A percentile compares a stretch with the other conserved stretches of the same genome.
Evolutionary conservation across 2,888 invertebrate species (phyloP).

Genomic region (Tholera decimalis): DNA sequence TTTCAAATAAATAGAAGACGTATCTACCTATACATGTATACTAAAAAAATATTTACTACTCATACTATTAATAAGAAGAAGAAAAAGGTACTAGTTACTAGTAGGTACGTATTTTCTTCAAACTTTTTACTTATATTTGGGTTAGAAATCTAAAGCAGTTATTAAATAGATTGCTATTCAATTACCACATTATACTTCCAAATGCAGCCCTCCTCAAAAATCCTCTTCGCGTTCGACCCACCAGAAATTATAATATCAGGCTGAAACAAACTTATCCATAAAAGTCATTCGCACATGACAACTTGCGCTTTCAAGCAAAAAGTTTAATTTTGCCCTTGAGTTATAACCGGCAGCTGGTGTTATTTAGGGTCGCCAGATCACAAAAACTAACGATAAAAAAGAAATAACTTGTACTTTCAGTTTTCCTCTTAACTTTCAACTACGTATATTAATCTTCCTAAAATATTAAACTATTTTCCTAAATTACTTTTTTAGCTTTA

Average conservation of each 20-base stretch:
- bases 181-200: neutral
- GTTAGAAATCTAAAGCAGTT: no score
- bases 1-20: no score
- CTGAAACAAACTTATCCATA: constrained; percentile 75
- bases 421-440: neutral
- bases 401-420: neutral
- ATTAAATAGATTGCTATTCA: neutral
- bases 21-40: no score
- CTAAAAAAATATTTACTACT: no score
- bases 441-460: neutral
- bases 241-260: constrained; percentile 59
- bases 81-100: no score
- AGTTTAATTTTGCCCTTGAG: constrained; percentile 85
- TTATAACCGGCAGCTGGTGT: constrained; percentile 79
- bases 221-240: neutral
- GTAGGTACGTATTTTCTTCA: no score
- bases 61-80: no score
- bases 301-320: constrained; percentile 78
- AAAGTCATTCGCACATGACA: constrained; percentile 81
- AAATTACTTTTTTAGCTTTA: neutral
- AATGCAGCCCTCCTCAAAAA: neutral
- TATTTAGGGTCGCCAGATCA: constrained; percentile 57
- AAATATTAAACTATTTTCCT: no score
- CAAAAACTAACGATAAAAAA: constrained; percentile 34
- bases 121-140: no score